Conservation (phyloP, 2,113 vertebrate species). For the Callorhinus ursinus region DNA sequence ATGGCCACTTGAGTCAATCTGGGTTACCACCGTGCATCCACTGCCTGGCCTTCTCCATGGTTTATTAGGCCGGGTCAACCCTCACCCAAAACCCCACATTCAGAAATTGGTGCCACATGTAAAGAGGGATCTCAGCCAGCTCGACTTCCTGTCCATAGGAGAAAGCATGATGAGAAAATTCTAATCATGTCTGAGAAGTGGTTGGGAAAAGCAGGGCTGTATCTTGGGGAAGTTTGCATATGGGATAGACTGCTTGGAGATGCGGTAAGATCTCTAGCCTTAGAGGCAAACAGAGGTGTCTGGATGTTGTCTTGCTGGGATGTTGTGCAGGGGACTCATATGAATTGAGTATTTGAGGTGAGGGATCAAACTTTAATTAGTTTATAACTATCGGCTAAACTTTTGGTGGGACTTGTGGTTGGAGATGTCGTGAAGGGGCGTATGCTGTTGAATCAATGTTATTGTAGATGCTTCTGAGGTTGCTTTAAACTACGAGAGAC, state of each 20-base stretch:
- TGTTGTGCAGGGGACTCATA: neutral
- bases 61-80: neutral
- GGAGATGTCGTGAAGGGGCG: neutral
- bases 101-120: neutral
- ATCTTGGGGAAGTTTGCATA: neutral
- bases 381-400: neutral
- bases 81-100: rapidly evolving
- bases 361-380: neutral
- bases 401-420: neutral
- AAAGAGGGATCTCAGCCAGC: neutral
- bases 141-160: neutral
- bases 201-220: neutral
- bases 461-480: neutral
- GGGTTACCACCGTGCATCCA: neutral
- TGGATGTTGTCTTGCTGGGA: neutral
- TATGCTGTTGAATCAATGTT: neutral
- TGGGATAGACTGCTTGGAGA: neutral
- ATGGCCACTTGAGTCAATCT: rapidly evolving
- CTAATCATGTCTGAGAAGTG: neutral
- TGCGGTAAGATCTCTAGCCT: neutral
- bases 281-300: neutral
- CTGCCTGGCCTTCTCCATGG: neutral
- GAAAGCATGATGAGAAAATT: neutral
- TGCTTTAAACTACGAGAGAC: neutral
- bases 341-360: neutral